A percentile compares a stretch with the other conserved stretches of the same genome.
Evolutionary conservation across 2,113 vertebrate species (phyloP).

Genomic region (Muntiacus muntjak): DNA sequence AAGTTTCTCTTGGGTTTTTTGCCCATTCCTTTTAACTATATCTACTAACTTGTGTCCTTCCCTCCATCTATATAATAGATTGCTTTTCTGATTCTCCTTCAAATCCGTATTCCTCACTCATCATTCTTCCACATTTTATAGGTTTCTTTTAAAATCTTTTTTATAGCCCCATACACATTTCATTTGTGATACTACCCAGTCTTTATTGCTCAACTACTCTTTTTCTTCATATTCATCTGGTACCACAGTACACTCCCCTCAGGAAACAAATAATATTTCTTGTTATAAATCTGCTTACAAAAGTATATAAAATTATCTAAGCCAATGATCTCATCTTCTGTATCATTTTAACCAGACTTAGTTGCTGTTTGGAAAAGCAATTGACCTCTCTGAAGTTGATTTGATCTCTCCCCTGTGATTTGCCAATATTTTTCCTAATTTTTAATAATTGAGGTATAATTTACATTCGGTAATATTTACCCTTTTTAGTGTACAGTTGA

Average conservation of each 20-base stretch:
- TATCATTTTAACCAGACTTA: not conserved
- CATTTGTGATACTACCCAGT: not conserved
- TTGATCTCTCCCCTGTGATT: not conserved
- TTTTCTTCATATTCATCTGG: not conserved
- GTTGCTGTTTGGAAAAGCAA: not conserved
- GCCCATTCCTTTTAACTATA: not conserved
- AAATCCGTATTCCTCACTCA: not conserved
- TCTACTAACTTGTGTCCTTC: not conserved
- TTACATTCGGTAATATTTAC: not conserved
- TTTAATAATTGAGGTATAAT: not conserved
- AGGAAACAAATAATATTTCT: not conserved
- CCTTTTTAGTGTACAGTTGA: not conserved
- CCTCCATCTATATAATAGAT: not conserved
- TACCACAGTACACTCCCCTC: not conserved
- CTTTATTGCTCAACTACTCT: not conserved
- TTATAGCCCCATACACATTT: conserved; percentile 10
- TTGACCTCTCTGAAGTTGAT: not conserved
- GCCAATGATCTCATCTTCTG: not conserved
- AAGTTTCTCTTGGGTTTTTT: not conserved
- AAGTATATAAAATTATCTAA: not conserved
- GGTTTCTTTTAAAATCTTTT: not conserved
- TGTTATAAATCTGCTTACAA: not conserved
- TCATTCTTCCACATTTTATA: not conserved
- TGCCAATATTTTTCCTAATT: not conserved
- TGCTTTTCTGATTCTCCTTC: not conserved